Evolutionary conservation across 2,888 invertebrate genomes (phyloP).

Genomic region (Nymphalis polychloros): DNA sequence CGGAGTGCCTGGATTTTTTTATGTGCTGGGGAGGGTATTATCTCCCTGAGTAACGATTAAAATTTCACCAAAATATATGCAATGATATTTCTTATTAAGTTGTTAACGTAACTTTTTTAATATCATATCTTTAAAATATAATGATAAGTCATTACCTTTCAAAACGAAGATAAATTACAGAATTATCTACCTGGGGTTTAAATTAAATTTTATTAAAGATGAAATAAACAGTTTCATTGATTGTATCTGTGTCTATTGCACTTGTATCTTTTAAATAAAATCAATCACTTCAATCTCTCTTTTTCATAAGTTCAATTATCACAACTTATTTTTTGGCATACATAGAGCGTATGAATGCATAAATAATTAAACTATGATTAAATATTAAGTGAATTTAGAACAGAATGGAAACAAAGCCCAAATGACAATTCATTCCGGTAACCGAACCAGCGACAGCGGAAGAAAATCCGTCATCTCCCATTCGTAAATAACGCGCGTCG

Average conservation of each 20-base stretch:
- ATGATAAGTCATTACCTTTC: no score
- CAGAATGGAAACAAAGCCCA: conserved; percentile 15
- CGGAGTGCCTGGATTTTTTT: conserved; percentile 27
- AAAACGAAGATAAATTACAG: no score
- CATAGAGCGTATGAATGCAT: no score
- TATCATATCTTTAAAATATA: no score
- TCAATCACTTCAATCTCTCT: no score
- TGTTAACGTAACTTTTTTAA: not conserved
- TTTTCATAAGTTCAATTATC: no score
- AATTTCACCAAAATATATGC: not conserved
- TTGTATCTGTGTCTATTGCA: no score
- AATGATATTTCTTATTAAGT: not conserved
- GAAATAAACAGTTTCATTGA: no score
- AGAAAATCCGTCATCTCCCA: conserved; percentile 78
- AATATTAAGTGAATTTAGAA: not conserved
- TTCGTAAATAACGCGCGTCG: conserved; percentile 71
- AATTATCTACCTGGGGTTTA: no score
- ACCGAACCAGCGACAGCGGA: conserved; percentile 59
- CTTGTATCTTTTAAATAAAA: no score
- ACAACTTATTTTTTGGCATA: not conserved
- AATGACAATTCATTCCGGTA: conserved; percentile 36
- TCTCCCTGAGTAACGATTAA: conserved; percentile 20
- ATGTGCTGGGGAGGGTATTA: conserved; percentile 22
- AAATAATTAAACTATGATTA: not conserved
- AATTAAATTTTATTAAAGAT: no score